Base-by-base conservation (phyloP, 2,797 vertebrate species). In the Eospalax fontanierii region DNA sequence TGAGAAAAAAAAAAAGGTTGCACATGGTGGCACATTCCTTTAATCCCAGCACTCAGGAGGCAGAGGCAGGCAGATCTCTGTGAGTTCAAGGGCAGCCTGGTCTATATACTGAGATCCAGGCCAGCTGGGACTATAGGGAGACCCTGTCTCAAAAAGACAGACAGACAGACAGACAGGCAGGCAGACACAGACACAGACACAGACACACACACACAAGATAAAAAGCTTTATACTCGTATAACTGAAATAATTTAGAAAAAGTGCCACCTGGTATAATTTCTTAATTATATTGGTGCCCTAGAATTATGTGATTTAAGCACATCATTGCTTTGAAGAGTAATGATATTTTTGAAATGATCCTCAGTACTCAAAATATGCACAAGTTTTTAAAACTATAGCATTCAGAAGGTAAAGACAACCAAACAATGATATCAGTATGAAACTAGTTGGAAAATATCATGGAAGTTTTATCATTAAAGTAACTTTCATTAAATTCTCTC, bases 381-480 rank as follows among this genome's bases (percentile, higher is more conserved):
- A 57, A 80, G 40, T 94, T 87, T 73, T 75, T 63, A 74, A 89
- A 89, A 46, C 40, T 85, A 90, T 90, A 50, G 63, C 91, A 91
- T 84, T 95, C 19, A 57, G 46, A 91, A 95, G 63, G 84, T 59
- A 94, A 87, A 87, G 22, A 38, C 21, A 71, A 21, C 33, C 24
- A 28, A 91, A 43, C 65, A 94, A 68, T 40, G 61, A 22, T 75
- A 82, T 35, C 16, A 71, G 94, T 59, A 59, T 85, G 57, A 66
- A 90, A 93, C 40, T 73, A 14, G 10, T 73, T 8, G 28, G 40
- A 5, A 90, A 82, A 78, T 24, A 87, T 35, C 2, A 15, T 21
- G 59, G 65, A 94, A 89, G 19, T 70, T 59, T 54, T 84, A 14
- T 50, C 40, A 89, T 84, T n/a, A 89, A 89, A 87, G 26, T n/a